Percentiles rank a stretch among this genome's conserved stretches.
These are phyloP conservation scores for Drosophila yakuba DNA, from an alignment of 1,140 invertebrate genomes.

Conservation along the genomic window DNA sequence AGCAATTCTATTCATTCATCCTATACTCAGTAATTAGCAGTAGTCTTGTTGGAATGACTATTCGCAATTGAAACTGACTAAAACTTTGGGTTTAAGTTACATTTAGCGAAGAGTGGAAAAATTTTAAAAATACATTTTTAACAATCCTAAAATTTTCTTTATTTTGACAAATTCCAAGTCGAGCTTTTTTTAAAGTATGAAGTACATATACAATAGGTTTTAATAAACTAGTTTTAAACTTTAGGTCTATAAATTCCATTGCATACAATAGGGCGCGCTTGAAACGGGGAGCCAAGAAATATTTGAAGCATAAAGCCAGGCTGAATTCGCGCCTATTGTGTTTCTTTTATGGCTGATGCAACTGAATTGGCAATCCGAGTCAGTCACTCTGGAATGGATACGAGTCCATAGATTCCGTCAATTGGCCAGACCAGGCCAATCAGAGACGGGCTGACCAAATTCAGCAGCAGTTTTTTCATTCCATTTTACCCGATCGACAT, in stretches of 20 bases:
- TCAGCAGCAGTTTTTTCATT: slow-evolving; percentile 21
- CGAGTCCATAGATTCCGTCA: slow-evolving; percentile 48
- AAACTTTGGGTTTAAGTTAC: too few relatives aligned
- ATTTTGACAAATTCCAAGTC: too few relatives aligned
- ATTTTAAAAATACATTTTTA: too few relatives aligned
- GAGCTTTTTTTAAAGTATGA: too few relatives aligned
- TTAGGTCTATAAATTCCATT: not conserved
- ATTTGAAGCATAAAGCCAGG: slow-evolving; percentile 14
- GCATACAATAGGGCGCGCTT: slow-evolving; percentile 14
- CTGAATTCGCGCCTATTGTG: not conserved
- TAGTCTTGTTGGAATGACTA: not conserved
- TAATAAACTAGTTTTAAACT: too few relatives aligned
- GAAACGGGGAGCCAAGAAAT: not conserved
- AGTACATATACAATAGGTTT: too few relatives aligned
- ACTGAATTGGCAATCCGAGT: slow-evolving; percentile 45
- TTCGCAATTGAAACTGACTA: too few relatives aligned
- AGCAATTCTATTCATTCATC: too few relatives aligned
- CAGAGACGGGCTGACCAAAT: slow-evolving; percentile 45
- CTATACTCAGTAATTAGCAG: slow-evolving; percentile 8
- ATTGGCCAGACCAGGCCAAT: slow-evolving; percentile 43
- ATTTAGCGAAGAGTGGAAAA: too few relatives aligned
- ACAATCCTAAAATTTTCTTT: too few relatives aligned
- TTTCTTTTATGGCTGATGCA: slow-evolving; percentile 61
- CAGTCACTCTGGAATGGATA: slow-evolving; percentile 34
- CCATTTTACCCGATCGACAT: slow-evolving; percentile 20